Evolutionary conservation across 2,888 invertebrate genomes (phyloP), one percentile per base, ranked within the genome.

Genomic region (Protophormia terraenovae): DNA sequence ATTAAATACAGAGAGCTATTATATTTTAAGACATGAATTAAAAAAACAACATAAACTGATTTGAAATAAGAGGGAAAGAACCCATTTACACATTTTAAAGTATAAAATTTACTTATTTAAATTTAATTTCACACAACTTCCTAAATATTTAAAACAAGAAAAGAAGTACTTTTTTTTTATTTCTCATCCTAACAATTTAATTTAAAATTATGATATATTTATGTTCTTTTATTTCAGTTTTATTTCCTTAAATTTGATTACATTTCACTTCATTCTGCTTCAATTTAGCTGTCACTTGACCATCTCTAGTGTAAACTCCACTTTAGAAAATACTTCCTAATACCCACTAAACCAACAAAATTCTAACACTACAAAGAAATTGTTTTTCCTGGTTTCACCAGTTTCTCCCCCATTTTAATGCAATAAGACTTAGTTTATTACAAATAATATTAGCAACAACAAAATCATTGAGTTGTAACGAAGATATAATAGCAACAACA

Each of bases 391-490:
- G 38, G 14, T 8, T 14, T 14, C 32, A 53, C 5, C 35, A 14
- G 0, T 32, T 10, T 55, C 14, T 55, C 14, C 22, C 6, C 29
- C 27, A 41, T 32, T 60, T 45, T 45, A 67, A 67, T 67, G 19
- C 55, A 55, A 8, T 27, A n/a, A 24, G 62, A 14, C 19, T 35
- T 38, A 62, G 16, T 62, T 38, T 62, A 32, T 35, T 16, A 19
- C 35, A 35, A 62, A 79, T 64, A 45, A 79, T n/a, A 64, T 41
- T 32, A 62, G 62, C n/a, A 60, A 66, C 5, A 22, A 62, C 14
- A 60, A 19, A 60, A 60, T 60, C 29, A 32, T 35, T 58, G 27
- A 29, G 29, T 60, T 60, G 19, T 10, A 58, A 29, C 29, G 19
- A 60, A 60, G 27, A 60, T 19, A 58, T 22, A n/a, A 55, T 8